A percentile compares a stretch with the other conserved stretches of the same genome.
Conservation (phyloP, 2,888 invertebrate species). For the Dysmachus trigonus region DNA sequence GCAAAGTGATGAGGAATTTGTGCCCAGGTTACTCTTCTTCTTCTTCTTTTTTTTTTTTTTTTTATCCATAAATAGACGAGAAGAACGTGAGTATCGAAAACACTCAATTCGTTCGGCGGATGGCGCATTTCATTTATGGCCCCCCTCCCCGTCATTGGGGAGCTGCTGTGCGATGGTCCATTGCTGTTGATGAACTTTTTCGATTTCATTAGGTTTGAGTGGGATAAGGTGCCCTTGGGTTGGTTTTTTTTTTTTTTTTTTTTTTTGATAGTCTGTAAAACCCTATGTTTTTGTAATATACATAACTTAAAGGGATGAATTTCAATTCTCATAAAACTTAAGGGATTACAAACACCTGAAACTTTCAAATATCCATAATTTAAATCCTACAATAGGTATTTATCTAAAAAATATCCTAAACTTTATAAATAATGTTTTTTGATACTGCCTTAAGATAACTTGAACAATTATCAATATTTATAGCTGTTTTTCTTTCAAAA, state of each 20-base stretch:
- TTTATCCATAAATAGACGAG: background rate
- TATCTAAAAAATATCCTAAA: too few species aligned
- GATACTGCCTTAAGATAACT: too few species aligned
- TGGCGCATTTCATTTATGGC: background rate
- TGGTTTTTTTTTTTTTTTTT: too few species aligned
- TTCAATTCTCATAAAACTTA: too few species aligned
- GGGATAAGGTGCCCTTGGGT: background rate
- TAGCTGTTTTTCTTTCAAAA: too few species aligned
- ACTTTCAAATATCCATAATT: too few species aligned
- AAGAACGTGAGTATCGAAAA: background rate
- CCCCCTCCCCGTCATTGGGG: background rate
- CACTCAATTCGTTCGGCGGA: background rate
- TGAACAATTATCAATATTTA: too few species aligned
- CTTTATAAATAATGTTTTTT: too few species aligned
- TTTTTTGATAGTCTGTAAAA: background rate
- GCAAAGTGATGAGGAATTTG: constrained; percentile 8
- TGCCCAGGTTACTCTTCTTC: background rate
- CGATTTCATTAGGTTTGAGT: background rate
- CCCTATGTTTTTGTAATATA: background rate
- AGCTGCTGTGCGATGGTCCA: background rate
- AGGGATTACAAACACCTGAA: too few species aligned
- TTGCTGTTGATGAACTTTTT: background rate
- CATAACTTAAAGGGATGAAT: background rate
- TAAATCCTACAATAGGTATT: too few species aligned
- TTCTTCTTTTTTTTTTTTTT: background rate